phyloP scores from a whole-genome alignment of 2,797 vertebrate species.

The Poecilia wingei region DNA sequence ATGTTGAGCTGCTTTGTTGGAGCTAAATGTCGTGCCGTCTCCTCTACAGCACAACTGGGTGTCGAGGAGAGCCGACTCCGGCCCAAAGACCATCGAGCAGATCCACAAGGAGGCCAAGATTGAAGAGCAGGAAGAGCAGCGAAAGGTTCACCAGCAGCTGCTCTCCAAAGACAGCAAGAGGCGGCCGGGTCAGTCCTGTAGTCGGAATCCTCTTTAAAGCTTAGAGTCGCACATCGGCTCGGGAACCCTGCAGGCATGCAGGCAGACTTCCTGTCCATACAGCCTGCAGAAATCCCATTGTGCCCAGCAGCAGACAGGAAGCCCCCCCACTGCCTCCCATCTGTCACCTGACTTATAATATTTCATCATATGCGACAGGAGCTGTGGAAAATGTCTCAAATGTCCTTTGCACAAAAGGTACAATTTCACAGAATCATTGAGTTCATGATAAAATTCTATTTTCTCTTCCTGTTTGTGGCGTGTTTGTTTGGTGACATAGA shows the following conservation, averaged over 20 bases:
- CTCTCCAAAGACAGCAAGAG: conserved; percentile 95
- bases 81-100: conserved; percentile 98
- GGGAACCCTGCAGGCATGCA: conserved; percentile 50
- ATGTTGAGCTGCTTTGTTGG: neutral
- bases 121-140: conserved; percentile 97
- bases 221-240: conserved; percentile 52
- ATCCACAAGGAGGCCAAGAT: conserved; percentile 99
- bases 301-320: conserved; percentile 56
- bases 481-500: conserved; percentile 36
- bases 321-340: conserved; percentile 23
- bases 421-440: neutral
- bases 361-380: conserved; percentile 14
- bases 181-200: conserved; percentile 85
- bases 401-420: neutral
- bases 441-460: neutral
- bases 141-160: conserved; percentile 95
- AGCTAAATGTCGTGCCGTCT: neutral
- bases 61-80: conserved; percentile 94
- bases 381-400: neutral
- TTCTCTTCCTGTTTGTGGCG: conserved; percentile 5
- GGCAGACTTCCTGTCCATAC: conserved; percentile 55
- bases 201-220: conserved; percentile 73
- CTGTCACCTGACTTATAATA: conserved; percentile 37
- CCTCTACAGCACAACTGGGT: conserved; percentile 92
- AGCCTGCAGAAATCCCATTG: conserved; percentile 59